Base-by-base conservation (phyloP, 1,140 invertebrate species). In the Ostrea edulis region DNA sequence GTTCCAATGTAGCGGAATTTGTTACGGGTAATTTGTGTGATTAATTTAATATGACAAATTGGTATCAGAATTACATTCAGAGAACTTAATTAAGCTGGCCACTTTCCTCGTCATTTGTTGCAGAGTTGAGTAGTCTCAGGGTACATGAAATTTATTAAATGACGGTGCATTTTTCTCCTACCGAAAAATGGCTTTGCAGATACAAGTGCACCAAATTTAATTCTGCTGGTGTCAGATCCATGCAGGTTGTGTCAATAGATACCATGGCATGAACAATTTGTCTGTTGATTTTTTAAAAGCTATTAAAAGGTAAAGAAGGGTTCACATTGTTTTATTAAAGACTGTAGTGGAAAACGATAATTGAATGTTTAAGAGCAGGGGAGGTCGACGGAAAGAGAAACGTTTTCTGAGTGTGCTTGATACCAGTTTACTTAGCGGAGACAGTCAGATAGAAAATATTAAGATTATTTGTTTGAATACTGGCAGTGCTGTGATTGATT, bases 1-100 rank as follows among this genome's bases (percentile, higher is more conserved):
- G 68, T 77, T 77, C 68, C 68, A 77, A 77, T 77, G 25, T 77
- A 5, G 68, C 68, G 14, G 68, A 77, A 77, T 77, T 77, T 77
- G 68, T 77, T 29, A 77, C 68, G 68, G 68, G 68, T 77, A 77
- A 77, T 77, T 44, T 14, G 68, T 35, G 68, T 77, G 68, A 77
- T 77, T 29, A 77, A 77, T 77, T 62, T 44, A 62, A 77, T 25
- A 29, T 77, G 25, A 17, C 8, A 35, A 77, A 35, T 5, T 77
- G 68, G 68, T 77, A 35, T 77, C 68, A 77, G 35, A 77, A 14
- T 29, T 77, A 35, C 68, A 3, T 14, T 12, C 29, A 77, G 22
- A 77, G 22, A 77, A 77, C 35, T 14, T 77, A 25, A 77, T 29
- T 62, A 77, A 77, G 29, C 25, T 29, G 25, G 29, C 29, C 29